Conservation (phyloP, 2,113 vertebrate species). For the Nansenia antarctica region DNA sequence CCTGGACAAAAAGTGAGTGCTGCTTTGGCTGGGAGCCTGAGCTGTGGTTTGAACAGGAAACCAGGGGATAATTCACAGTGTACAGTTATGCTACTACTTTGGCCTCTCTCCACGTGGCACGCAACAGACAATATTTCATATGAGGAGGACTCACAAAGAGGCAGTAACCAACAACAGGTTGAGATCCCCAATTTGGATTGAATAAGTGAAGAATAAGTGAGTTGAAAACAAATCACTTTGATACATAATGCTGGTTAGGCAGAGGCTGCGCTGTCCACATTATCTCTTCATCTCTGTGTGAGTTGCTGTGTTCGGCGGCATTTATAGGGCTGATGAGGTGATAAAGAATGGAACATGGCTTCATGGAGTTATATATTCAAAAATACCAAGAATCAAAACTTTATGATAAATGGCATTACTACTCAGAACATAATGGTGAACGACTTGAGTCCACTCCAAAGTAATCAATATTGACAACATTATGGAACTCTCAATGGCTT, state of each 20-base stretch:
- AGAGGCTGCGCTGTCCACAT: background rate
- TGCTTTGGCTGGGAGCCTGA: background rate
- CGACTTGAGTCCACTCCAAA: too few species aligned
- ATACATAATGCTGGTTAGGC: constrained; percentile 10
- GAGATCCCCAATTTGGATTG: constrained; percentile 38
- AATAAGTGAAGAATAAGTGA: background rate
- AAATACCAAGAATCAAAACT: background rate
- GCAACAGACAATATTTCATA: constrained; percentile 30
- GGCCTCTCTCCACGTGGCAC: constrained; percentile 29
- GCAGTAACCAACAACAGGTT: constrained; percentile 19
- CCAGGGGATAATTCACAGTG: constrained; percentile 18
- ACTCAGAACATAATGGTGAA: background rate
- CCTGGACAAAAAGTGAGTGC: constrained; percentile 84
- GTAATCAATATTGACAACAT: background rate
- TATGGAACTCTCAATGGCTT: background rate
- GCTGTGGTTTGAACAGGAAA: constrained; percentile 28
- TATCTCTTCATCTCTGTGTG: background rate
- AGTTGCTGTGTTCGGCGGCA: constrained; percentile 1
- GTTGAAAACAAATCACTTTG: constrained; percentile 24
- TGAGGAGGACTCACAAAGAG: constrained; percentile 20
- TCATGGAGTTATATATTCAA: background rate
- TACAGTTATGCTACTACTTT: constrained; percentile 41
- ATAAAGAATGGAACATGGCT: background rate
- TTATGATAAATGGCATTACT: background rate
- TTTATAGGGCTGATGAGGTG: background rate